These are phyloP conservation scores for Hycleus phaleratus DNA, from an alignment of 1,140 invertebrate species.

Conservation along the genomic window DNA sequence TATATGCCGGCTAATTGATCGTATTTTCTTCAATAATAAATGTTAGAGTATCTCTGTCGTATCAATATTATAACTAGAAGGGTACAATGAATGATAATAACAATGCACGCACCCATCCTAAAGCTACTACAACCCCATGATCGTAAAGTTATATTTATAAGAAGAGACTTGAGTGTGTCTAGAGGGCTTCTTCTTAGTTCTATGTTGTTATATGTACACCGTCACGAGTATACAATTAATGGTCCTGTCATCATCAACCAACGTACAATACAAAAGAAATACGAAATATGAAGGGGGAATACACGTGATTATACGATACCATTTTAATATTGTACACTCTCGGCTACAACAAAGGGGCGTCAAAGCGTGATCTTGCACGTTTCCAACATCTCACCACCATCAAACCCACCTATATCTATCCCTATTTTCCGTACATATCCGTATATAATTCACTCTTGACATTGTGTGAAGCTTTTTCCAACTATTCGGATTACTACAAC, in stretches of 20 bases:
- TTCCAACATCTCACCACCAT: not conserved
- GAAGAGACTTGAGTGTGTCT: not conserved
- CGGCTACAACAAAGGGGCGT: not conserved
- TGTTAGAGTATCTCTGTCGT: no score
- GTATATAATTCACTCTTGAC: no score
- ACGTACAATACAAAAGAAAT: not conserved
- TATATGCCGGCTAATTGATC: no score
- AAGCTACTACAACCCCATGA: not conserved
- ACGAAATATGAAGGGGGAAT: constrained; percentile 2
- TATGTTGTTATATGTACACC: constrained; percentile 5
- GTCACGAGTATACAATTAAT: constrained; percentile 9
- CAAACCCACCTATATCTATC: not conserved
- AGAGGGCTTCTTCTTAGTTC: constrained; percentile 9
- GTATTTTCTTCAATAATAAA: no score
- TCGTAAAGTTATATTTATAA: constrained; percentile 4
- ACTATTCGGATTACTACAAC: no score
- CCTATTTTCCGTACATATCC: no score
- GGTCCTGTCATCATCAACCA: constrained; percentile 10
- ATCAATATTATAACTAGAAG: no score
- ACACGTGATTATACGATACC: constrained; percentile 7
- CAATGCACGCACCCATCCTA: constrained; percentile 1
- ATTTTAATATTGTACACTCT: constrained; percentile 3
- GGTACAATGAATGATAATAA: constrained; percentile 1
- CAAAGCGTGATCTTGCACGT: constrained; percentile 8
- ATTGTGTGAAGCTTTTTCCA: no score